Percentiles rank a stretch among this genome's conserved stretches.
Evolutionary conservation across 2,113 vertebrate species (phyloP).

Genomic region (Murina feae): DNA sequence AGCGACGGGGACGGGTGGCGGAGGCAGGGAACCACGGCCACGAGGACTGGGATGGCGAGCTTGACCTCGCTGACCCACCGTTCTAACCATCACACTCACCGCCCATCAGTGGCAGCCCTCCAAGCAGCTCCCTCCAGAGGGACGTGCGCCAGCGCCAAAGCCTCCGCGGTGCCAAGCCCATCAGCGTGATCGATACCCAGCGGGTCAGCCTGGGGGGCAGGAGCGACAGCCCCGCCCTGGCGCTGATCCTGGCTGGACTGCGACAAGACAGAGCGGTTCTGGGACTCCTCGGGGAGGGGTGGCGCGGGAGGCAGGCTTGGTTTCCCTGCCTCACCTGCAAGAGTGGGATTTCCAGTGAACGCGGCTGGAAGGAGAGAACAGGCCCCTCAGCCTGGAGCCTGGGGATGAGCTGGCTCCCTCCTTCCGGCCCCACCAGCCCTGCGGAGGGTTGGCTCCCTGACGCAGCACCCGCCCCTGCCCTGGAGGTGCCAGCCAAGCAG

Average conservation of each 20-base stretch:
- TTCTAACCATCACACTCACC: not conserved
- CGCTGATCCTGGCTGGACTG: not conserved
- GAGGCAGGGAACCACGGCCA: accelerated
- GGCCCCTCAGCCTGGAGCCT: not conserved
- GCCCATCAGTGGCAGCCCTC: not conserved
- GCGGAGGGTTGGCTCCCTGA: not conserved
- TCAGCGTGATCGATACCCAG: not conserved
- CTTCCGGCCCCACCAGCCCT: accelerated
- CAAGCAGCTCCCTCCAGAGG: not conserved
- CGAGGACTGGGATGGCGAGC: accelerated
- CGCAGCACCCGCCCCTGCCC: not conserved
- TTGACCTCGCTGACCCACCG: accelerated
- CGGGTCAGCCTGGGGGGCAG: not conserved
- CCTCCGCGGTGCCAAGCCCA: not conserved
- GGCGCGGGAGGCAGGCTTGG: not conserved
- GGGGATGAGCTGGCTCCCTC: not conserved
- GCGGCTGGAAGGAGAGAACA: not conserved
- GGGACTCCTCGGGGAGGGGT: not conserved
- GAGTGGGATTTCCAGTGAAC: slow-evolving; percentile 34
- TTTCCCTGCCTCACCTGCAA: not conserved
- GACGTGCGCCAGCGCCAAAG: not conserved
- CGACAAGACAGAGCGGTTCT: not conserved
- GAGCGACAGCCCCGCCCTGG: not conserved
- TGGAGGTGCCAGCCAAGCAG: not conserved
- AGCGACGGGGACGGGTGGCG: no score